A percentile compares a stretch with the other conserved stretches of the same genome.
These are phyloP conservation scores for Bursaphelenchus okinawaensis DNA, from an alignment of 2,888 invertebrate species.

Conservation along the genomic window DNA sequence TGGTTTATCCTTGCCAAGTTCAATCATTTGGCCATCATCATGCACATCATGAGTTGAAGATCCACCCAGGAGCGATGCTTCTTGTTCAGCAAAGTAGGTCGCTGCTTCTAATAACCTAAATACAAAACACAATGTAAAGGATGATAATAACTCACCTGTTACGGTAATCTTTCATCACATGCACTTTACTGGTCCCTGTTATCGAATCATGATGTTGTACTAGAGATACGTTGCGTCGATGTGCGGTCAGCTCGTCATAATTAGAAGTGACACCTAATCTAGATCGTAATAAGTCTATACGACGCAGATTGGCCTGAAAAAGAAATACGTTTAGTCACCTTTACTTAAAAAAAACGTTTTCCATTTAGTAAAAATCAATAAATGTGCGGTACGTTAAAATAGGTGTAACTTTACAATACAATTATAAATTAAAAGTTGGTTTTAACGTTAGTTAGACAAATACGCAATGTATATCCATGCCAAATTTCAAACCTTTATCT, in stretches of 20 bases:
- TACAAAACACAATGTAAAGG: neutral
- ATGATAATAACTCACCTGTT: slow-evolving; percentile 61
- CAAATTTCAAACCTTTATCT: neutral
- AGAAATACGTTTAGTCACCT: too few relatives aligned
- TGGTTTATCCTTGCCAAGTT: neutral
- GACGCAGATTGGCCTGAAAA: slow-evolving; percentile 26
- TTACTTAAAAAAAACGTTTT: too few relatives aligned
- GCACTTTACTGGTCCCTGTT: slow-evolving; percentile 85
- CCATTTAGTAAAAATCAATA: too few relatives aligned
- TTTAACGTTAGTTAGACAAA: too few relatives aligned
- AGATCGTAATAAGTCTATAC: slow-evolving; percentile 26
- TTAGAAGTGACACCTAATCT: neutral
- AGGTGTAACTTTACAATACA: too few relatives aligned
- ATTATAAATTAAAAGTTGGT: too few relatives aligned
- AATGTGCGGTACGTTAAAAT: too few relatives aligned
- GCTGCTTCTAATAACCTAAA: neutral
- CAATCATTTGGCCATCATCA: slow-evolving; percentile 1
- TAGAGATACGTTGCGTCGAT: slow-evolving; percentile 71
- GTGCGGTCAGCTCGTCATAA: neutral
- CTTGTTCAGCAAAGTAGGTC: slow-evolving; percentile 2
- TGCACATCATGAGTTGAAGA: neutral
- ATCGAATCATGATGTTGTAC: slow-evolving; percentile 98
- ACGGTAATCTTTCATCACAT: slow-evolving; percentile 89
- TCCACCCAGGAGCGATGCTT: neutral
- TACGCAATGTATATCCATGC: neutral